Conservation (phyloP, 2,113 vertebrate genomes). For the Antechinus stuartii region DNA sequence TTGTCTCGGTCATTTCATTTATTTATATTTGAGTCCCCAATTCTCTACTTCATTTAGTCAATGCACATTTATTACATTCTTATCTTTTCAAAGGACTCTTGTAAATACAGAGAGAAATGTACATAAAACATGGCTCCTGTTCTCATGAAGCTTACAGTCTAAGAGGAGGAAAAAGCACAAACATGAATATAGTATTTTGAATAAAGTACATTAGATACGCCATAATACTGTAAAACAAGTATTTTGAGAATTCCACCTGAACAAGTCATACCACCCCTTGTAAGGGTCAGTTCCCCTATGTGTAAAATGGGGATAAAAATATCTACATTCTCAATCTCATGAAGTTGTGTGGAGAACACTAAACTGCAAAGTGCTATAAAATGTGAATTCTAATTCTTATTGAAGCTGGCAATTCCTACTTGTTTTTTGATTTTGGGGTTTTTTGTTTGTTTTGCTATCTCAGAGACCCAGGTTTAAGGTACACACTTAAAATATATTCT, state of each 20-base stretch:
- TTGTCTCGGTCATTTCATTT: background rate
- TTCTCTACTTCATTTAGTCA: conserved; percentile 22
- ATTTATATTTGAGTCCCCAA: background rate
- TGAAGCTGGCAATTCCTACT: background rate
- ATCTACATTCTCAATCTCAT: background rate
- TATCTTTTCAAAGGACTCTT: conserved; percentile 4
- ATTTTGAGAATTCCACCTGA: background rate
- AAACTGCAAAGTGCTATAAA: background rate
- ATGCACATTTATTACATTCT: background rate
- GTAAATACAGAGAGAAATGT: conserved; percentile 6
- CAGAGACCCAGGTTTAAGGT: conserved; percentile 5
- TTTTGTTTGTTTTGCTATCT: background rate
- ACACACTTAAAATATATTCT: conserved; percentile 32
- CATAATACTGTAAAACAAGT: background rate
- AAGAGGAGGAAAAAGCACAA: background rate
- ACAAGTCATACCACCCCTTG: background rate
- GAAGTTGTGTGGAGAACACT: background rate
- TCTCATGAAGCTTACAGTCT: conserved; percentile 19
- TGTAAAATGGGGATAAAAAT: background rate
- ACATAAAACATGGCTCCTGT: background rate
- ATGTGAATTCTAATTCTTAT: background rate
- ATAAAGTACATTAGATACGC: background rate
- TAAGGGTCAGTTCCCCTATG: background rate
- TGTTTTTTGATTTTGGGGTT: background rate
- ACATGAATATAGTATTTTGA: background rate